Evolutionary conservation across 2,113 vertebrate species (phyloP).

Genomic region (Elephas maximus): DNA sequence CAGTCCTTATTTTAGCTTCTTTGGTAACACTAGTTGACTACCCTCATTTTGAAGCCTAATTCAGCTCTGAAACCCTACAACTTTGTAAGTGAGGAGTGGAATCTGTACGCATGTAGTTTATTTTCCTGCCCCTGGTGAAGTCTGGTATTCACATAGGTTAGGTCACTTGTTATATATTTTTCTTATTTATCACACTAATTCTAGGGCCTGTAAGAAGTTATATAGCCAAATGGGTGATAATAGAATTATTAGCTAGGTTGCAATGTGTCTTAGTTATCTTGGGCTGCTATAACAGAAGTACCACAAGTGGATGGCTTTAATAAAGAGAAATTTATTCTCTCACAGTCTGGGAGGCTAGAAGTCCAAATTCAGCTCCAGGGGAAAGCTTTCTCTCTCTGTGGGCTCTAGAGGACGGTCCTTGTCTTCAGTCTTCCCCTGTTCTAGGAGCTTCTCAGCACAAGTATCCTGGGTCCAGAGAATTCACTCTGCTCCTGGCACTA

Average conservation of each 20-base stretch:
- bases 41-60: not conserved
- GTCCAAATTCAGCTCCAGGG: too few relatives aligned
- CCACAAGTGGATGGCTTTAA: too few relatives aligned
- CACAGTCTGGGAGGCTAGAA: too few relatives aligned
- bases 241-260: constrained; percentile 33
- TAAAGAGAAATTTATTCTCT: too few relatives aligned
- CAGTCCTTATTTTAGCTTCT: not conserved
- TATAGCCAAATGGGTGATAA: constrained; percentile 41
- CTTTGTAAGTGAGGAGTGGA: constrained; percentile 33
- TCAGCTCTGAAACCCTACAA: constrained; percentile 4
- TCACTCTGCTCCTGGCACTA: too few relatives aligned
- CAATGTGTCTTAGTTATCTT: too few relatives aligned
- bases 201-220: not conserved
- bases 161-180: not conserved
- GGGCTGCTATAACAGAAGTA: too few relatives aligned
- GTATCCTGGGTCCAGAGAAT: too few relatives aligned
- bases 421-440: too few relatives aligned
- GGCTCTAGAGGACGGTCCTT: too few relatives aligned
- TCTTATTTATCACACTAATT: not conserved
- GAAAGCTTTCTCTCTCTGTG: too few relatives aligned
- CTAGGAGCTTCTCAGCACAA: too few relatives aligned
- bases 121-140: constrained; percentile 4
- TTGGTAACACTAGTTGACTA: not conserved
- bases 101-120: not conserved
- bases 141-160: constrained; percentile 1